Percentiles rank a stretch among this genome's conserved stretches.
Evolutionary conservation across 2,888 invertebrate genomes (phyloP).

Genomic region (Pocota personata): DNA sequence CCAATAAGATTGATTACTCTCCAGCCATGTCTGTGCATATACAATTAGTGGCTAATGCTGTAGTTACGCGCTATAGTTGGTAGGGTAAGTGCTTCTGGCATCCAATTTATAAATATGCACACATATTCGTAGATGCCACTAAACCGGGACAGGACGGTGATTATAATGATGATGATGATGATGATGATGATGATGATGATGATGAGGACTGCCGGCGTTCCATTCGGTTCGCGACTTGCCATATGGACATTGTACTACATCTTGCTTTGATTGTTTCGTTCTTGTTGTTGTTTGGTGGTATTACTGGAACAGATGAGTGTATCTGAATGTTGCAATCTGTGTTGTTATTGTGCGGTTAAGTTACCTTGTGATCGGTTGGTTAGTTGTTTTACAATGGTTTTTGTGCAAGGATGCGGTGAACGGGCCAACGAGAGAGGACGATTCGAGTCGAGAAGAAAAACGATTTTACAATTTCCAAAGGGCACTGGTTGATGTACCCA

Average conservation of each 20-base stretch:
- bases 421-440: not conserved
- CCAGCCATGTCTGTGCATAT: conserved; percentile 40
- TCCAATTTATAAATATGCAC: conserved; percentile 21
- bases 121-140: conserved; percentile 13
- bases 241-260: conserved; percentile 52
- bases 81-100: not conserved
- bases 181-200: conserved; percentile 11
- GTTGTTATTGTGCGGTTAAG: conserved; percentile 34
- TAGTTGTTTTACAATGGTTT: conserved; percentile 4
- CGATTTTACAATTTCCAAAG: conserved; percentile 3
- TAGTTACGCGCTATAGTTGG: conserved; percentile 10
- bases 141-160: conserved; percentile 18
- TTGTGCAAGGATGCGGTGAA: conserved; percentile 59
- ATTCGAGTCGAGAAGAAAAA: not conserved
- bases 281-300: not conserved
- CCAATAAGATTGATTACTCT: conserved; percentile 53
- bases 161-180: conserved; percentile 9
- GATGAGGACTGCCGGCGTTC: conserved; percentile 29
- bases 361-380: conserved; percentile 40
- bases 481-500: not conserved
- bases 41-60: conserved; percentile 44
- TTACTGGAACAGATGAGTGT: not conserved
- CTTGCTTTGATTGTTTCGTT: conserved; percentile 22
- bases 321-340: conserved; percentile 46
- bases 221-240: conserved; percentile 10